Evolutionary conservation across 1,140 invertebrate genomes (phyloP).

Genomic region (Pseudomyrmex pallidus): DNA sequence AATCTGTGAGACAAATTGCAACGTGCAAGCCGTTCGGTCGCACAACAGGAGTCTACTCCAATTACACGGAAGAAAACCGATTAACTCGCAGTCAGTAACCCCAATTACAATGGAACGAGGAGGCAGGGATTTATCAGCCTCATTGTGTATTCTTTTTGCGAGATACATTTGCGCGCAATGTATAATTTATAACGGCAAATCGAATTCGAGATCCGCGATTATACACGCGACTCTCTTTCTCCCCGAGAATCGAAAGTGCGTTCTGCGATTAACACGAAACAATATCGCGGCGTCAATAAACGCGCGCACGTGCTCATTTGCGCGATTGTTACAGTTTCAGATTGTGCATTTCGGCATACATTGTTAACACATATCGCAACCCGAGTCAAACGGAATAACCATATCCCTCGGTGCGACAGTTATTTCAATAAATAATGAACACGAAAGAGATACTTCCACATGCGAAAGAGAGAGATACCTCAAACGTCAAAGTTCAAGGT

Average conservation of each 20-base stretch:
- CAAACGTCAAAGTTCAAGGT: slow-evolving; percentile 77
- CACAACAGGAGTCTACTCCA: neutral
- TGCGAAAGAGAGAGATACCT: slow-evolving; percentile 70
- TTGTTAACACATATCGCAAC: slow-evolving; percentile 57
- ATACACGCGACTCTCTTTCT: neutral
- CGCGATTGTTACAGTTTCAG: slow-evolving; percentile 57
- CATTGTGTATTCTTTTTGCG: neutral
- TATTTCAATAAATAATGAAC: slow-evolving; percentile 74
- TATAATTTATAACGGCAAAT: slow-evolving; percentile 2
- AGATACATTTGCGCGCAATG: neutral
- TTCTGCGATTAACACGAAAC: neutral
- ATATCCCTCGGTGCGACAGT: slow-evolving; percentile 42
- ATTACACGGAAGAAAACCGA: slow-evolving; percentile 15
- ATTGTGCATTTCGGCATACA: slow-evolving; percentile 46
- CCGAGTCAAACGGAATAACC: slow-evolving; percentile 39
- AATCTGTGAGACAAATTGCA: neutral
- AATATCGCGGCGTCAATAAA: neutral
- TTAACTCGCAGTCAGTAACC: neutral
- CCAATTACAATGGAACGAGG: neutral
- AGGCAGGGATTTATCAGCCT: neutral
- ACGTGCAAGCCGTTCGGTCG: neutral
- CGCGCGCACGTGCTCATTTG: too few species aligned
- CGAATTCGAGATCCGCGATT: neutral
- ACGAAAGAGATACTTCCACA: slow-evolving; percentile 56
- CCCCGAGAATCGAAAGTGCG: neutral